Conservation (phyloP, 2,113 vertebrate species). For the Amphilophus citrinellus region DNA sequence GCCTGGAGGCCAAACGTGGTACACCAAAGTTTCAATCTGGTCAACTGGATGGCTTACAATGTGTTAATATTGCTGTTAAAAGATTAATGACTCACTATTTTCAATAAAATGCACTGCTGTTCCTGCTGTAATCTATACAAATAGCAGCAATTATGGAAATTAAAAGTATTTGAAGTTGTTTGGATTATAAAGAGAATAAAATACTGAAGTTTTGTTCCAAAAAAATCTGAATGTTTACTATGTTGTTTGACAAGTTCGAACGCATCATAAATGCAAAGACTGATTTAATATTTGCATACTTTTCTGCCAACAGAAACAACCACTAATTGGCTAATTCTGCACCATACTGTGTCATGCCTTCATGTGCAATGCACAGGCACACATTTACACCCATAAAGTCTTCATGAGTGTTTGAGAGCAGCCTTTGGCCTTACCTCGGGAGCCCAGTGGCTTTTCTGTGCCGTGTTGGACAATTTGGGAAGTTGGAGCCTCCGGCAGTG, state of each 20-base stretch:
- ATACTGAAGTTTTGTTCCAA: too few relatives aligned
- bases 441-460: conserved; percentile 17
- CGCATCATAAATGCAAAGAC: too few relatives aligned
- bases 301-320: not conserved
- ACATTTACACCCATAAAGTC: conserved; percentile 17
- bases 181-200: too few relatives aligned
- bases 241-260: not conserved
- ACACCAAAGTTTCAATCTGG: not conserved
- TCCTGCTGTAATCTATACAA: not conserved
- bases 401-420: conserved; percentile 36
- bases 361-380: not conserved
- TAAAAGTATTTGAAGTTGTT: not conserved
- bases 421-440: conserved; percentile 22
- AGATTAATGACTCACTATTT: not conserved
- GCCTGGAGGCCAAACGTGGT: not conserved
- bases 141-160: not conserved
- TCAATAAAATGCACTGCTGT: not conserved
- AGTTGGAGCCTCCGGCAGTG: not conserved
- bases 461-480: not conserved
- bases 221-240: not conserved
- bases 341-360: not conserved
- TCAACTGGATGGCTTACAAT: not conserved
- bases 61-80: not conserved
- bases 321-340: not conserved
- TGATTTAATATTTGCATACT: too few relatives aligned